Evolutionary conservation across 92 coral and sea anemone genomes (phyloP).

Genomic region (Phenganax subtilis): DNA sequence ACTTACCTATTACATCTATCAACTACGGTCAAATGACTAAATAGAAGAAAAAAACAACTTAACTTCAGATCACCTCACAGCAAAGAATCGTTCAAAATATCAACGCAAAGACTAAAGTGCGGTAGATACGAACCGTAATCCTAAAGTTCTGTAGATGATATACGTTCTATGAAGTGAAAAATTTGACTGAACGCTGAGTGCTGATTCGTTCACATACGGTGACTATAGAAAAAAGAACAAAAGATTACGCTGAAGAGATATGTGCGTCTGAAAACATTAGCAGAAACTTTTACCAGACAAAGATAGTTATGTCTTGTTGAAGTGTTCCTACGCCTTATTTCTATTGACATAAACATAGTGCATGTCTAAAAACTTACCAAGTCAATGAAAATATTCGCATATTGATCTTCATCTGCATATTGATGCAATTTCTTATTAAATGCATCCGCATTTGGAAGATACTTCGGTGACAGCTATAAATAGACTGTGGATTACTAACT

Average conservation of each 20-base stretch:
- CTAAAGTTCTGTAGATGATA: conserved; percentile 91
- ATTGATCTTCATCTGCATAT: conserved; percentile 68
- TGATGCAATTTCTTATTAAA: conserved; percentile 64
- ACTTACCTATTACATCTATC: conserved; percentile 73
- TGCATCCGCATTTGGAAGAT: conserved; percentile 68
- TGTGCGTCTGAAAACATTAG: too few relatives aligned
- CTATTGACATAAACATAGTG: too few relatives aligned
- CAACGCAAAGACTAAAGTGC: too few relatives aligned
- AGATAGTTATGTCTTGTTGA: not conserved
- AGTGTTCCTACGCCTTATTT: too few relatives aligned
- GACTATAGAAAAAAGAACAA: conserved; percentile 48
- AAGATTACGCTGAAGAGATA: too few relatives aligned
- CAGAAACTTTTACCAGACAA: not conserved
- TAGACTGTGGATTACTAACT: not conserved
- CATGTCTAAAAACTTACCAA: conserved; percentile 53
- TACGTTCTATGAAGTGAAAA: conserved; percentile 97
- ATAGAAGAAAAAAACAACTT: not conserved
- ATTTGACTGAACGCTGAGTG: conserved; percentile 75
- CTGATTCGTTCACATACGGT: conserved; percentile 89
- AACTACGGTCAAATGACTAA: conserved; percentile 85
- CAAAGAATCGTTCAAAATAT: too few relatives aligned
- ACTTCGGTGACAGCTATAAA: conserved; percentile 76
- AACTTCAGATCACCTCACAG: too few relatives aligned
- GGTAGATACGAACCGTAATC: conserved; percentile 60
- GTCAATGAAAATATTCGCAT: conserved; percentile 68